Evolutionary conservation across 2,888 invertebrate species (phyloP).

Genomic region (Oligia fasciuncula): DNA sequence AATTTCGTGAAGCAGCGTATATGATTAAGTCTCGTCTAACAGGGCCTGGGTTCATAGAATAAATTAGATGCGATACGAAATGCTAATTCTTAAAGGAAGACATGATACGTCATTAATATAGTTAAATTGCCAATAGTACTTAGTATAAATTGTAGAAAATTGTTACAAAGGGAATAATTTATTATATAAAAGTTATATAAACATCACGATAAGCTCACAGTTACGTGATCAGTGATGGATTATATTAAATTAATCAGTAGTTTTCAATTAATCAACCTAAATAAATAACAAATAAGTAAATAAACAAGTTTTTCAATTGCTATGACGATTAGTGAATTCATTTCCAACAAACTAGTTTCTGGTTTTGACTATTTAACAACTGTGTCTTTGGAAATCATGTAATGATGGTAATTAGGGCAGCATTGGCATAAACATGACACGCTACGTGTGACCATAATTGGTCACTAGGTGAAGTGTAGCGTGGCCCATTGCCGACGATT

Average conservation of each 20-base stretch:
- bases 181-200: neutral
- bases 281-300: neutral
- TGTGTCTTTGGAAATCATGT: constrained; percentile 17
- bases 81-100: constrained; percentile 8
- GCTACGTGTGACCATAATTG: constrained; percentile 30
- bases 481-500: constrained; percentile 3
- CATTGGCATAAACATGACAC: constrained; percentile 37
- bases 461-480: constrained; percentile 21
- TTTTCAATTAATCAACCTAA: neutral
- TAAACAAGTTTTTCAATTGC: neutral
- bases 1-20: constrained; percentile 14
- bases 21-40: constrained; percentile 8
- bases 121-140: constrained; percentile 1
- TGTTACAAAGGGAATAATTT: neutral
- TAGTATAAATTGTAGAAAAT: neutral
- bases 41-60: constrained; percentile 11
- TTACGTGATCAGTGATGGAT: neutral
- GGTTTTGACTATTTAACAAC: neutral
- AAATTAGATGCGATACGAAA: constrained; percentile 26
- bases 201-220: too few species aligned
- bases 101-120: constrained; percentile 16
- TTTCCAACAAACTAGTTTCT: neutral
- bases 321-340: neutral
- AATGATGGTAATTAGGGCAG: constrained; percentile 31
- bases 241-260: neutral